These are phyloP conservation scores for Charanyca ferruginea DNA, from an alignment of 2,888 invertebrate species.

Conservation along the genomic window DNA sequence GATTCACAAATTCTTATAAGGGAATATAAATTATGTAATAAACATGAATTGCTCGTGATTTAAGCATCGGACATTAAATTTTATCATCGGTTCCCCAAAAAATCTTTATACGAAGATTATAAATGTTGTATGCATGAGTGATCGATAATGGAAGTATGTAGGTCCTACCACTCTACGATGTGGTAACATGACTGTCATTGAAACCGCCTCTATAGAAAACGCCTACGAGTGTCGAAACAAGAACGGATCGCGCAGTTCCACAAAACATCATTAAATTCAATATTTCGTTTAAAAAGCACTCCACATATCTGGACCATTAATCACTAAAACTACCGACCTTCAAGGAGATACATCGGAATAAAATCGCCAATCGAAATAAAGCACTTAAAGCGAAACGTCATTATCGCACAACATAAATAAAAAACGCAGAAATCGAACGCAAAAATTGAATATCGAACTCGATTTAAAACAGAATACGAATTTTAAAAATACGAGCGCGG, in stretches of 20 bases:
- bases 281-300: conserved; percentile 91
- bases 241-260: conserved; percentile 83
- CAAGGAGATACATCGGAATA: conserved; percentile 90
- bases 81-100: conserved; percentile 66
- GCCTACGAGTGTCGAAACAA: conserved; percentile 80
- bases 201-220: conserved; percentile 76
- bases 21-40: conserved; percentile 60
- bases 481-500: conserved; percentile 90
- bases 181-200: conserved; percentile 77
- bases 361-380: conserved; percentile 91
- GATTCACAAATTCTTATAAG: conserved; percentile 45
- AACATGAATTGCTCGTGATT: conserved; percentile 56
- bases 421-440: conserved; percentile 89
- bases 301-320: conserved; percentile 90
- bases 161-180: conserved; percentile 77
- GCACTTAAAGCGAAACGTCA: conserved; percentile 91
- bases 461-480: conserved; percentile 90
- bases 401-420: conserved; percentile 91
- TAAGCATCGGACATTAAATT: conserved; percentile 62
- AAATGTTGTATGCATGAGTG: conserved; percentile 65
- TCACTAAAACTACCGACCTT: conserved; percentile 91
- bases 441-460: conserved; percentile 91
- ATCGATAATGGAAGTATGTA: conserved; percentile 79
- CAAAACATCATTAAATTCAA: conserved; percentile 90
- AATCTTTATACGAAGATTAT: conserved; percentile 61